A percentile compares a stretch with the other conserved stretches of the same genome.
Evolutionary conservation across 2,888 invertebrate genomes (phyloP).

Genomic region (Spodoptera exigua): DNA sequence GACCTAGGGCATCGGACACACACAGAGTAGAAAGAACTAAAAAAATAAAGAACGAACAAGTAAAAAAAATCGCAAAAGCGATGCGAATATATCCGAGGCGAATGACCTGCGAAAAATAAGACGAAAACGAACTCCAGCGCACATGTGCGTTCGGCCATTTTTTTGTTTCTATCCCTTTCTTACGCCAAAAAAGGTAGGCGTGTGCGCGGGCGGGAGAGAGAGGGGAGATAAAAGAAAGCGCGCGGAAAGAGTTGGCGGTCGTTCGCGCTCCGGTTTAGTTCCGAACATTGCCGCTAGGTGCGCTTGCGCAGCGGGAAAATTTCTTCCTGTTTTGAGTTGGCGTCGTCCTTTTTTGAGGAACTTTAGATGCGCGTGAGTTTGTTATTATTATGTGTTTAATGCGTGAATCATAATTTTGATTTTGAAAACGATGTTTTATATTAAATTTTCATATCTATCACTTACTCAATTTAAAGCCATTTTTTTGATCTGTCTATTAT

Average conservation of each 20-base stretch:
- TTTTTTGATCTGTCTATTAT: too few relatives aligned
- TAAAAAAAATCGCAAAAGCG: slow-evolving; percentile 69
- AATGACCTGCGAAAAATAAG: slow-evolving; percentile 88
- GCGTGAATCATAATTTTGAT: slow-evolving; percentile 22
- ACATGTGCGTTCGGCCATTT: slow-evolving; percentile 88
- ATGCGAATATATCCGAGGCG: slow-evolving; percentile 83
- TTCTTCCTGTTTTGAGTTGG: slow-evolving; percentile 84
- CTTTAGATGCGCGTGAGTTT: slow-evolving; percentile 58
- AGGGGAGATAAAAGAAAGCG: slow-evolving; percentile 83
- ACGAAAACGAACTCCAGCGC: slow-evolving; percentile 83
- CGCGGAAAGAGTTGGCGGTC: slow-evolving; percentile 83
- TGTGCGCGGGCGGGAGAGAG: slow-evolving; percentile 69
- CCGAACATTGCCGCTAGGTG: slow-evolving; percentile 78
- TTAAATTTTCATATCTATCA: too few relatives aligned
- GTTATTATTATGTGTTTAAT: slow-evolving; percentile 19
- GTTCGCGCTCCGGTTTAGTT: slow-evolving; percentile 77
- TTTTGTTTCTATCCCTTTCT: slow-evolving; percentile 81
- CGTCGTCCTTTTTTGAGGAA: slow-evolving; percentile 69
- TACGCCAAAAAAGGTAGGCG: slow-evolving; percentile 78
- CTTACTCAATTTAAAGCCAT: background rate
- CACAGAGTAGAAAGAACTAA: slow-evolving; percentile 74
- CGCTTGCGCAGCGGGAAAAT: slow-evolving; percentile 76
- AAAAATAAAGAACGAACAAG: slow-evolving; percentile 66
- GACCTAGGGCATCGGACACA: slow-evolving; percentile 82
- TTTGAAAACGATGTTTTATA: slow-evolving; percentile 1